Conservation (phyloP, 2,888 invertebrate species). For the Nephrotoma appendiculata region DNA sequence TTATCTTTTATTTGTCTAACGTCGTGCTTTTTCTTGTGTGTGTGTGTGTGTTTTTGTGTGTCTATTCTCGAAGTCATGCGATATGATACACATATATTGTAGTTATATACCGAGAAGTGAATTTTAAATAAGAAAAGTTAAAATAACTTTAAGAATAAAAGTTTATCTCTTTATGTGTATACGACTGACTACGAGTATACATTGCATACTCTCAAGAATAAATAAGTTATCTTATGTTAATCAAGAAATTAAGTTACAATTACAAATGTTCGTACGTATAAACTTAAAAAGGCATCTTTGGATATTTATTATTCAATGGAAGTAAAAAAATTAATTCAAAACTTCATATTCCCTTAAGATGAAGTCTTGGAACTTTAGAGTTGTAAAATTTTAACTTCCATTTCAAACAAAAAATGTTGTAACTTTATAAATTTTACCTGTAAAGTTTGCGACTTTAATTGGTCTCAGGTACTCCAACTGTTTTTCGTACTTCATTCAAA, state of each 20-base stretch:
- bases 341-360: no score
- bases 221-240: background rate
- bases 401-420: no score
- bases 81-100: background rate
- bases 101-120: background rate
- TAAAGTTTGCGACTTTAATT: no score
- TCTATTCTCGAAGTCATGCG: background rate
- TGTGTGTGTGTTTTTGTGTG: background rate
- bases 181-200: background rate
- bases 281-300: background rate
- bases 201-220: background rate
- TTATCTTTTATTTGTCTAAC: background rate
- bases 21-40: background rate
- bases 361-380: no score
- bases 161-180: background rate
- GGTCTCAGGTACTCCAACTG: no score
- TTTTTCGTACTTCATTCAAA: no score
- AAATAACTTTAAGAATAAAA: background rate
- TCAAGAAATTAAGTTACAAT: background rate
- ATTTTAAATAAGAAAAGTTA: background rate
- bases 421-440: no score
- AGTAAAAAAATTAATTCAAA: no score
- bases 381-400: no score
- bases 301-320: no score
- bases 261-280: background rate